phyloP scores from a whole-genome alignment of 2,888 invertebrate genomes.

The Azorinus chamasolen region DNA sequence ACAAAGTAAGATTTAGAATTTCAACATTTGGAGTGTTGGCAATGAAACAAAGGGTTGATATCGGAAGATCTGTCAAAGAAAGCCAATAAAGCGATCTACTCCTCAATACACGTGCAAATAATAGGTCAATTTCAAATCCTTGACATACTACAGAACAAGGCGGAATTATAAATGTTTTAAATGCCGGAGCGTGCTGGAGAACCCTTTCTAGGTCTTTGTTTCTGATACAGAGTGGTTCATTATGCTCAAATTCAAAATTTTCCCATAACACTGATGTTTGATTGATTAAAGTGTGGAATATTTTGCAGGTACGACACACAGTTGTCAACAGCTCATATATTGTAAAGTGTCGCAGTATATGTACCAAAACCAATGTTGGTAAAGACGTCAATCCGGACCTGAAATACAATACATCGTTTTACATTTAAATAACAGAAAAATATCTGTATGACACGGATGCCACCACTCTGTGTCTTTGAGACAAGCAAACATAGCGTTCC shows the following conservation, averaged over 20 bases:
- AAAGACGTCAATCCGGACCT: constrained; percentile 10
- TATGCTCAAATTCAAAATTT: constrained; percentile 29
- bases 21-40: constrained; percentile 17
- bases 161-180: constrained; percentile 25
- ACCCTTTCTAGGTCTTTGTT: constrained; percentile 9
- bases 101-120: constrained; percentile 4
- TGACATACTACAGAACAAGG: background rate
- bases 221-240: background rate
- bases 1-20: constrained; percentile 25
- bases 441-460: background rate
- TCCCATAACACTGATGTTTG: constrained; percentile 17
- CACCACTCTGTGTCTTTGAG: too few species aligned
- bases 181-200: constrained; percentile 19
- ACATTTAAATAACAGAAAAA: background rate
- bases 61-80: constrained; percentile 3
- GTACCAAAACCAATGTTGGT: constrained; percentile 13
- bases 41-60: constrained; percentile 28
- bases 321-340: constrained; percentile 14
- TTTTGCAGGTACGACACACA: constrained; percentile 31
- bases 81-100: constrained; percentile 21
- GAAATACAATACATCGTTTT: constrained; percentile 5
- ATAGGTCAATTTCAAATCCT: constrained; percentile 11
- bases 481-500: too few species aligned
- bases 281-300: constrained; percentile 18
- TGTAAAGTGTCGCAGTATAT: constrained; percentile 18